Evolutionary conservation across 2,113 vertebrate species (phyloP).

Genomic region (Neomonachus schauinslandi): DNA sequence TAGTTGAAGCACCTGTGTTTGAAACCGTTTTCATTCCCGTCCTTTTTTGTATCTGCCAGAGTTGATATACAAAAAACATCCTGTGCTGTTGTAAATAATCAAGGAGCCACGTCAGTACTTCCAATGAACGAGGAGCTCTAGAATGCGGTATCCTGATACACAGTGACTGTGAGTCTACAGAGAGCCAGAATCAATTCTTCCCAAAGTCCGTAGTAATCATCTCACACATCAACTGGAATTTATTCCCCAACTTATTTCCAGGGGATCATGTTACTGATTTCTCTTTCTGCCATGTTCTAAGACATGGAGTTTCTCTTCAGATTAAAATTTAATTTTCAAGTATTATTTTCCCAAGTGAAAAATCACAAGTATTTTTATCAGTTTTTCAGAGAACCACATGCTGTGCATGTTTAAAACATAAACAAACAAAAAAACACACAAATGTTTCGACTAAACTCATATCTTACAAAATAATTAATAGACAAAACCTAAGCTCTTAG

Average conservation of each 20-base stretch:
- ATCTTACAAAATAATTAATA: not conserved
- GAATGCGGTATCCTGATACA: not conserved
- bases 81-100: not conserved
- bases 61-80: not conserved
- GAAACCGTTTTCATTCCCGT: slow-evolving; percentile 49
- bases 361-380: not conserved
- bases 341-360: not conserved
- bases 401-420: not conserved
- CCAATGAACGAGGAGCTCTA: not conserved
- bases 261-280: not conserved
- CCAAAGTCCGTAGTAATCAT: not conserved
- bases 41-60: not conserved
- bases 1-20: not conserved
- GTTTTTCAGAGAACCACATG: not conserved
- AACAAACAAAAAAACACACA: not conserved
- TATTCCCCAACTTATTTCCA: not conserved
- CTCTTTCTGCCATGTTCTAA: not conserved
- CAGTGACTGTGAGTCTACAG: accelerated
- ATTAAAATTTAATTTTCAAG: not conserved
- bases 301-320: not conserved
- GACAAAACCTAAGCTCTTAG: not conserved
- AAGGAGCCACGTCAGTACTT: not conserved
- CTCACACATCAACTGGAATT: not conserved
- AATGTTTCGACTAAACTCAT: not conserved
- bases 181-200: not conserved